phyloP scores from a whole-genome alignment of 2,888 invertebrate genomes.

The Anorthoa munda region DNA sequence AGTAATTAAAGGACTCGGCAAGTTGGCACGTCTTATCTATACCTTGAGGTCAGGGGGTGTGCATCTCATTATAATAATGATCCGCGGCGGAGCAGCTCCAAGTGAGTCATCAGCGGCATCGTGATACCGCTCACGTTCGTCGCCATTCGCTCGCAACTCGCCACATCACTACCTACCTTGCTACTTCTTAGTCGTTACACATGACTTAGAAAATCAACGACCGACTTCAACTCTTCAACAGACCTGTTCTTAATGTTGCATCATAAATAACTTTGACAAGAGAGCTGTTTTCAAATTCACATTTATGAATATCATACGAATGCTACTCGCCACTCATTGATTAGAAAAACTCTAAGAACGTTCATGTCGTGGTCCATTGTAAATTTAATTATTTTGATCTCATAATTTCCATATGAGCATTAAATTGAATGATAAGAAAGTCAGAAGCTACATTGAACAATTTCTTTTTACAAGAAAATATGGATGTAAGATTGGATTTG shows the following conservation, averaged over 20 bases:
- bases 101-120: conserved; percentile 74
- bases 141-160: conserved; percentile 48
- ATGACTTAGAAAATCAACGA: conserved; percentile 44
- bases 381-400: conserved; percentile 63
- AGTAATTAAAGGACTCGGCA: conserved; percentile 78
- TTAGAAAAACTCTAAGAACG: conserved; percentile 21
- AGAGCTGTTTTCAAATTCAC: conserved; percentile 9
- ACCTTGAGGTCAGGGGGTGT: conserved; percentile 77
- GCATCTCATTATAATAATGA: conserved; percentile 78
- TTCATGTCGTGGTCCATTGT: conserved; percentile 25
- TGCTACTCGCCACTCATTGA: conserved; percentile 18
- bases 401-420: conserved; percentile 58
- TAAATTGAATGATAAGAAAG: conserved; percentile 74
- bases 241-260: conserved; percentile 44
- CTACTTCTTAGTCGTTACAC: conserved; percentile 56
- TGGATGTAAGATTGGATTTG: conserved; percentile 60
- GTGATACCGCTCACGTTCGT: conserved; percentile 80
- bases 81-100: conserved; percentile 66
- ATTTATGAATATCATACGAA: neutral
- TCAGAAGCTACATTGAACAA: conserved; percentile 41
- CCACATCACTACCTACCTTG: conserved; percentile 62
- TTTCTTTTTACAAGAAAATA: conserved; percentile 52
- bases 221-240: conserved; percentile 13
- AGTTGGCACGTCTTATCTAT: conserved; percentile 72
- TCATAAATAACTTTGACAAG: conserved; percentile 23